Percentiles rank a stretch among this genome's conserved stretches.
These are phyloP conservation scores for Siphamia tubifer DNA, from an alignment of 2,113 vertebrate species.

Conservation along the genomic window DNA sequence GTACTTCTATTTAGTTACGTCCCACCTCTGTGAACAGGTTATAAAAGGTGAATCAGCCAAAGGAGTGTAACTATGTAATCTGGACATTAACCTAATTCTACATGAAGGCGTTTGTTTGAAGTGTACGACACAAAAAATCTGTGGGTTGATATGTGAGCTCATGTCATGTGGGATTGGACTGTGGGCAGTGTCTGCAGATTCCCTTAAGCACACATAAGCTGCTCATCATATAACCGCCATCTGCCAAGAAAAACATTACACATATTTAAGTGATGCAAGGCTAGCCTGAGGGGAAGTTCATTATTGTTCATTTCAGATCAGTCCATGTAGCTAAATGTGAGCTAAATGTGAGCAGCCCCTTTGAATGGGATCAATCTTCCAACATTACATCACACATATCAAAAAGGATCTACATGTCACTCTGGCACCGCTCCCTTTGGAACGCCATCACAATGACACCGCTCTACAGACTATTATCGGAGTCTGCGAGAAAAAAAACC, in stretches of 20 bases:
- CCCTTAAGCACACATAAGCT: constrained; percentile 37
- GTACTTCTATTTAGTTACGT: no score
- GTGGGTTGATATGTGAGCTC: constrained; percentile 12
- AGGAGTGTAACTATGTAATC: not conserved
- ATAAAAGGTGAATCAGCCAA: not conserved
- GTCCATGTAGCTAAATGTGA: not conserved
- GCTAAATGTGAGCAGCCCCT: not conserved
- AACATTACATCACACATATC: constrained; percentile 17
- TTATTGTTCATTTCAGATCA: not conserved
- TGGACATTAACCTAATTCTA: constrained; percentile 8
- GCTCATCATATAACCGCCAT: constrained; percentile 31
- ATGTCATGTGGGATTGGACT: constrained; percentile 22
- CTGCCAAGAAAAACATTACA: constrained; percentile 38
- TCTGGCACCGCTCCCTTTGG: not conserved
- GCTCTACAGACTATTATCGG: constrained; percentile 1
- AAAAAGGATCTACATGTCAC: constrained; percentile 14
- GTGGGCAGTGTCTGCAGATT: not conserved
- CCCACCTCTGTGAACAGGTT: constrained; percentile 28
- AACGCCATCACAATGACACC: constrained; percentile 18
- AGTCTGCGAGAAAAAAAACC: not conserved
- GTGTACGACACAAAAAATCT: not conserved
- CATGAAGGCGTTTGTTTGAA: constrained; percentile 2
- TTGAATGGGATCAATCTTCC: constrained; percentile 8
- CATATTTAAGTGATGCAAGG: not conserved
- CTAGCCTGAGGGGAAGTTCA: not conserved